Base-by-base conservation (phyloP, 2,797 vertebrate genomes). In the Natrix natrix region DNA sequence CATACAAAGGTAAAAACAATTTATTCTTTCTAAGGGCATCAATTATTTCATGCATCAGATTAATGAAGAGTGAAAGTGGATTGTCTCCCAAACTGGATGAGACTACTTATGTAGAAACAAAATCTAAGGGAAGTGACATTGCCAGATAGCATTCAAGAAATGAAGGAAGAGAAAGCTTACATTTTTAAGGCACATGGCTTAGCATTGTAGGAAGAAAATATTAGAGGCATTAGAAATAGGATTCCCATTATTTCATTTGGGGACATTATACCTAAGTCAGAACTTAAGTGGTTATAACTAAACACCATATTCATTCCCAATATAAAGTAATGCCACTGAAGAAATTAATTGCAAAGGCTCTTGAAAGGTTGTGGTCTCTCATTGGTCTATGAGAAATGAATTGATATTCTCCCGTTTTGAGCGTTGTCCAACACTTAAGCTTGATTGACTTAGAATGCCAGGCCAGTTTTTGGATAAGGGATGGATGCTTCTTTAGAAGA, bases 221-320 rank as follows among this genome's bases (percentile, higher is more conserved):
- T 4, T 90, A 26, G 69, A 87, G 52, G 28, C 56, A 6, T 92
- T 91, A 7, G 22, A 91, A 94, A 90, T 12, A 63, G 32, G 91
- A 28, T 88, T 87, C 0, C 48, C 4, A 89, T 0, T 1, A 2
- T 20, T 94, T 94, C 28, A 66, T 91, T 95, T 60, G 13, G 89
- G 57, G 12, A 89, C 28, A 10, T 94, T 78, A 59, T 94, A 94
- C 93, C 94, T 59, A 96, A 92, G 87, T 93, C 94, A 94, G 93
- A 94, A 83, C 78, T 78, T 91, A 93, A 87, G 90, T 92, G 83
- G 0, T 57, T 24, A 95, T 78, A 61, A 92, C 57, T 8, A 78
- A 93, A 20, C 60, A 95, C 61, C 8, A 89, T 83, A 86, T 69
- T 92, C 89, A 93, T 87, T 28, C 93, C 78, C 91, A 60, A 20